Evolutionary conservation across 1,140 invertebrate species (phyloP).

Genomic region (Atta texana): DNA sequence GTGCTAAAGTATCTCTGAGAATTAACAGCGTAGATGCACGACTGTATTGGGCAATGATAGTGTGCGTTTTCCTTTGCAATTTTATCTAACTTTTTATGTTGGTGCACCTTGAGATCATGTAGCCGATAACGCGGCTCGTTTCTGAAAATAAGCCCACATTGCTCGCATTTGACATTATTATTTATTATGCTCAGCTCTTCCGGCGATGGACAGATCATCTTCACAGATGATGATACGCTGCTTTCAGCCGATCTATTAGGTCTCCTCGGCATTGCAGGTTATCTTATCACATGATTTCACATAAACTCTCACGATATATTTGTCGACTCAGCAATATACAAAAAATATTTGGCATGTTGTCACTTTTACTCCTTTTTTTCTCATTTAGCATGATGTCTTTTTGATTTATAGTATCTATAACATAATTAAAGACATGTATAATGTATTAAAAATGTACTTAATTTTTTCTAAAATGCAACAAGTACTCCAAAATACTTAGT

Average conservation of each 20-base stretch:
- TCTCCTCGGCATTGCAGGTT: conserved; percentile 59
- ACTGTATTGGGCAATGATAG: conserved; percentile 84
- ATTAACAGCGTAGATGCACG: conserved; percentile 82
- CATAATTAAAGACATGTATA: background rate
- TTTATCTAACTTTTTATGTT: conserved; percentile 80
- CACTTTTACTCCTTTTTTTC: background rate
- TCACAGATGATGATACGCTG: conserved; percentile 30
- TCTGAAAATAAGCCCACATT: conserved; percentile 82
- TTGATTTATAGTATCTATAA: too few species aligned
- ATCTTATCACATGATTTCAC: background rate
- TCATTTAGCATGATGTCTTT: background rate
- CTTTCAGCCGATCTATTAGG: background rate
- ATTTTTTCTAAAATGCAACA: background rate
- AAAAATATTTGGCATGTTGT: background rate
- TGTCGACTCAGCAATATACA: background rate
- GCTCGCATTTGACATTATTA: conserved; percentile 82
- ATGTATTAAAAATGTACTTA: background rate
- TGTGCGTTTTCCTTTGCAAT: conserved; percentile 76
- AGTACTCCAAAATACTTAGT: background rate
- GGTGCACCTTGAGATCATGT: conserved; percentile 84
- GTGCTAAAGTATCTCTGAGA: conserved; percentile 82
- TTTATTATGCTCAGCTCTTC: conserved; percentile 83
- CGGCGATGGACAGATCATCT: conserved; percentile 81
- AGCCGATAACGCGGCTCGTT: conserved; percentile 82
- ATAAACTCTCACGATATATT: background rate